Conservation (phyloP, 2,113 vertebrate genomes). For the Eulemur rufifrons region DNA sequence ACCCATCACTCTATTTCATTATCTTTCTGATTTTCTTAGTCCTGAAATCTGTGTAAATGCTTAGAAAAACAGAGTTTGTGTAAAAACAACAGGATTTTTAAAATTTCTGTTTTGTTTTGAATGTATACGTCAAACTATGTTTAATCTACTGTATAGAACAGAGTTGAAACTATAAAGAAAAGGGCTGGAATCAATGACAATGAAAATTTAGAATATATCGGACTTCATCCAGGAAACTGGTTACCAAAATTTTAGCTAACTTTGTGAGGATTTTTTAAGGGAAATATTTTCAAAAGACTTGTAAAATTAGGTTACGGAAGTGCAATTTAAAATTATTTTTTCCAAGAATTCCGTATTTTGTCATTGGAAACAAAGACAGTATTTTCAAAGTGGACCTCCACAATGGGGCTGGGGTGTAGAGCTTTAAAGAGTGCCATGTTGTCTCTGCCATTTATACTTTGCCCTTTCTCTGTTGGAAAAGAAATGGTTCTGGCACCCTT, state of each 20-base stretch:
- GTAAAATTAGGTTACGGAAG: not conserved
- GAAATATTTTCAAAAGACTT: not conserved
- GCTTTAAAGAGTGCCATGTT: not conserved
- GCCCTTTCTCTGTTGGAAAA: not conserved
- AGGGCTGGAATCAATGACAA: not conserved
- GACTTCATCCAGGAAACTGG: not conserved
- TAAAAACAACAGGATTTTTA: not conserved
- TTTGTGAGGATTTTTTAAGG: not conserved
- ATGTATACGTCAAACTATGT: not conserved
- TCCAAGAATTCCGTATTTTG: not conserved
- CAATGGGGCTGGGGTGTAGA: not conserved
- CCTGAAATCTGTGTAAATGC: not conserved
- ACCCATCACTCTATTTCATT: not conserved
- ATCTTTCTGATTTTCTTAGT: not conserved
- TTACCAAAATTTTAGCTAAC: not conserved
- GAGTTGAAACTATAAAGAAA: not conserved
- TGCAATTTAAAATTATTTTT: not conserved
- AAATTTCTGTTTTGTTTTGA: not conserved
- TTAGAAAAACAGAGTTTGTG: not conserved
- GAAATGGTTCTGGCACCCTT: not conserved
- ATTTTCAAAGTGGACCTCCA: not conserved
- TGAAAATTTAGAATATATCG: not conserved
- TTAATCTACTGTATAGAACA: not conserved
- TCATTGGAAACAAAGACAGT: not conserved
- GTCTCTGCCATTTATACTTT: not conserved